Evolutionary conservation across 2,888 invertebrate species (phyloP).

Genomic region (Leucophora obtusa): DNA sequence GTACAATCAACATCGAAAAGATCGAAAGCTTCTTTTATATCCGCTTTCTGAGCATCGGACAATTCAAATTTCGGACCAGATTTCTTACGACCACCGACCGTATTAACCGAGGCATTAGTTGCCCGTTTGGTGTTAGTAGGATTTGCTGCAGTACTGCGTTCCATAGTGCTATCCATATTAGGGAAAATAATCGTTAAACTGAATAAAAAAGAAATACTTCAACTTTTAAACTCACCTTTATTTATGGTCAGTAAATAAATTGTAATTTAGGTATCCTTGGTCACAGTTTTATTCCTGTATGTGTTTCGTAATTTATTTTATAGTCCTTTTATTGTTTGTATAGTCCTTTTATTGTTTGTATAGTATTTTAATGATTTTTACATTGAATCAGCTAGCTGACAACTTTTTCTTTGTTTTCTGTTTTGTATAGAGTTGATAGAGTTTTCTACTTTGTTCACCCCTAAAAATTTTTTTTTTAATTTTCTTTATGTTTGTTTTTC

Average conservation of each 20-base stretch:
- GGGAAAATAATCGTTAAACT: slow-evolving; percentile 7
- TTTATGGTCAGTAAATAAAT: slow-evolving; percentile 37
- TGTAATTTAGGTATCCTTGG: slow-evolving; percentile 53
- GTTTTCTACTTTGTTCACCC: slow-evolving; percentile 19
- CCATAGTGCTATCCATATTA: slow-evolving; percentile 46
- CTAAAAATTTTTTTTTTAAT: slow-evolving; percentile 14
- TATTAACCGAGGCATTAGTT: slow-evolving; percentile 29
- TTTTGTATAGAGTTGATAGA: slow-evolving; percentile 7
- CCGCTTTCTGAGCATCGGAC: slow-evolving; percentile 92
- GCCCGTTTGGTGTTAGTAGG: slow-evolving; percentile 38
- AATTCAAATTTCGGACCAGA: slow-evolving; percentile 89
- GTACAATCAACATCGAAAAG: slow-evolving; percentile 94
- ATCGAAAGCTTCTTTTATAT: slow-evolving; percentile 97
- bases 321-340: slow-evolving; percentile 26
- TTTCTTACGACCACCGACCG: slow-evolving; percentile 81
- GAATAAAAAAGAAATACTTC: background rate
- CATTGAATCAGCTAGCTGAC: slow-evolving; percentile 37
- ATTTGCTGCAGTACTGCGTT: slow-evolving; percentile 49
- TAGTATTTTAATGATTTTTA: slow-evolving; percentile 34
- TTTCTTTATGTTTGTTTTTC: slow-evolving; percentile 2
- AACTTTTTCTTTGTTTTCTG: slow-evolving; percentile 45
- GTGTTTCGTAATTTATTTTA: slow-evolving; percentile 47
- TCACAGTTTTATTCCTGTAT: slow-evolving; percentile 25
- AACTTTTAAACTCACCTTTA: slow-evolving; percentile 23
- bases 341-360: slow-evolving; percentile 29